Percentiles rank a stretch among this genome's conserved stretches.
Evolutionary conservation across 1,140 invertebrate genomes (phyloP).

Genomic region (Trachymyrmex septentrionalis): DNA sequence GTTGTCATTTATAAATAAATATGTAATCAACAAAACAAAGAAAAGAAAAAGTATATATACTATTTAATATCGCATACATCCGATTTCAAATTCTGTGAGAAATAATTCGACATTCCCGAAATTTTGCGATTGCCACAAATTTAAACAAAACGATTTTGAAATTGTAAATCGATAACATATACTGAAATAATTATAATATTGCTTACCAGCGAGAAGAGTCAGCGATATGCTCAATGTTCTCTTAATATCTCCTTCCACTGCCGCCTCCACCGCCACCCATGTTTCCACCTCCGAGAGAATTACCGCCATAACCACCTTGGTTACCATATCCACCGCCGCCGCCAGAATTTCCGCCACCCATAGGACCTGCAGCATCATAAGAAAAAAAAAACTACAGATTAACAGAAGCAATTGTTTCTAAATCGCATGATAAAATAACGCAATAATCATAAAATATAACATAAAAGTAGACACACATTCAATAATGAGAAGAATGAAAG

Average conservation of each 20-base stretch:
- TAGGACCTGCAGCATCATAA: slow-evolving; percentile 73
- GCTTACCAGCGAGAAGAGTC: slow-evolving; percentile 80
- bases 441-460: neutral
- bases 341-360: slow-evolving; percentile 85
- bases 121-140: slow-evolving; percentile 11
- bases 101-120: neutral
- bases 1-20: neutral
- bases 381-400: slow-evolving; percentile 21
- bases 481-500: neutral
- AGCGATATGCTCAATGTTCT: slow-evolving; percentile 26
- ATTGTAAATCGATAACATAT: neutral
- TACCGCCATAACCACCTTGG: slow-evolving; percentile 82
- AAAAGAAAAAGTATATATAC: neutral
- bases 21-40: slow-evolving; percentile 3
- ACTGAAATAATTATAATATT: slow-evolving; percentile 32
- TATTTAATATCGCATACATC: neutral
- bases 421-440: neutral
- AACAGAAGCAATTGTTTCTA: neutral
- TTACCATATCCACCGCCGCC: slow-evolving; percentile 87
- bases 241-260: slow-evolving; percentile 83
- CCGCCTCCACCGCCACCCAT: slow-evolving; percentile 77
- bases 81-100: neutral
- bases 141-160: neutral
- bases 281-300: slow-evolving; percentile 81
- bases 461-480: neutral